A percentile compares a stretch with the other conserved stretches of the same genome.
Conservation (phyloP, 2,113 vertebrate species). For the Bubo blakistoni region DNA sequence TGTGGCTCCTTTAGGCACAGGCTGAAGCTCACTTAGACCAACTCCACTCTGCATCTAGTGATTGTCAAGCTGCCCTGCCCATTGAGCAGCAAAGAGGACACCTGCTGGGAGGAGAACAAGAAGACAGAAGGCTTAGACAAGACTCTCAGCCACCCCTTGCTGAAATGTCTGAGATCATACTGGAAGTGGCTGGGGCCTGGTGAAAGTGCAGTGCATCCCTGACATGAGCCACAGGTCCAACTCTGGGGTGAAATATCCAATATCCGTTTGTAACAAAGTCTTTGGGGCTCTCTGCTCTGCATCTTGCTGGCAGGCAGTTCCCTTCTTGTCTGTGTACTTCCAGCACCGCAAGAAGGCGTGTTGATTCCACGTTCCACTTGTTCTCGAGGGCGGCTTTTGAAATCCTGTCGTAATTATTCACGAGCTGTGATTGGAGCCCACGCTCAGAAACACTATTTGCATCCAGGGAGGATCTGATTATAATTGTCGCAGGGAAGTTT, state of each 20-base stretch:
- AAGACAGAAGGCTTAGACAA: background rate
- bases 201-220: background rate
- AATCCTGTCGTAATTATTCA: background rate
- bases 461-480: conserved; percentile 15
- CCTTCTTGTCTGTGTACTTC: background rate
- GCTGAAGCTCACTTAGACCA: background rate
- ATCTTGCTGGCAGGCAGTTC: background rate
- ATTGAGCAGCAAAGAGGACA: background rate
- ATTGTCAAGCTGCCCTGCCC: background rate
- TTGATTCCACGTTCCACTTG: background rate
- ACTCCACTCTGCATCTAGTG: background rate
- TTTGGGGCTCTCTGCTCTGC: background rate
- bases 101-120: background rate
- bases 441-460: background rate
- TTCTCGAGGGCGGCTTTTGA: background rate
- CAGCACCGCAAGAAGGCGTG: background rate
- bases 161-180: background rate
- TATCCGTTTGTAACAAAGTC: background rate
- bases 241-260: background rate
- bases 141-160: background rate
- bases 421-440: background rate
- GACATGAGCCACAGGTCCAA: background rate
- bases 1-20: background rate
- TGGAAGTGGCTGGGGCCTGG: background rate
- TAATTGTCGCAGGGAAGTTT: conserved; percentile 13